phyloP scores from a whole-genome alignment of 2,888 invertebrate genomes.

The Ormyrus nitidulus region DNA sequence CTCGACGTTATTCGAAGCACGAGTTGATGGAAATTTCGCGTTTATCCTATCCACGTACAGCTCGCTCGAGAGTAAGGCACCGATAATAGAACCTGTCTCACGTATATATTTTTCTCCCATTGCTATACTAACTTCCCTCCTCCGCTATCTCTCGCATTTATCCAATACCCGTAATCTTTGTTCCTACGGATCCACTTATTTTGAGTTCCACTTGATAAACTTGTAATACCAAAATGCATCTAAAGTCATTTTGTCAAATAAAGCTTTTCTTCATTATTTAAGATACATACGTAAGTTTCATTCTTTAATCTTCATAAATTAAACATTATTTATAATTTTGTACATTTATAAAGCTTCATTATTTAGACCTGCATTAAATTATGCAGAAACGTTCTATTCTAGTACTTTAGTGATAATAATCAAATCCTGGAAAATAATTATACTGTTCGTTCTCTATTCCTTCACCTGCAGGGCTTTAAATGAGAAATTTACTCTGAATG shows the following conservation, averaged over 20 bases:
- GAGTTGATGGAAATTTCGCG: conserved; percentile 34
- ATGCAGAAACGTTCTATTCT: too few relatives aligned
- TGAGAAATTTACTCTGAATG: conserved; percentile 9
- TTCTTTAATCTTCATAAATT: too few relatives aligned
- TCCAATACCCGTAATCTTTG: background rate
- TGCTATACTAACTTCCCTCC: background rate
- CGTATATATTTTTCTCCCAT: conserved; percentile 7
- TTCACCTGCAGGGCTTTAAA: background rate
- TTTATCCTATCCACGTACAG: conserved; percentile 36
- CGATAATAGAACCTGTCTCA: conserved; percentile 20
- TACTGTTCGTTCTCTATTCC: background rate
- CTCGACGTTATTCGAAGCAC: conserved; percentile 19
- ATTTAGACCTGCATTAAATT: too few relatives aligned
- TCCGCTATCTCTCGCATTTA: background rate
- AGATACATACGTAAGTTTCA: too few relatives aligned
- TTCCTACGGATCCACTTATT: too few relatives aligned
- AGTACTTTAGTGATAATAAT: background rate
- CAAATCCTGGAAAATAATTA: conserved; percentile 12
- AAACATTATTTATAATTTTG: too few relatives aligned
- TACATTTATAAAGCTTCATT: too few relatives aligned
- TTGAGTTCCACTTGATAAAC: too few relatives aligned
- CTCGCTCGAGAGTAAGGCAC: conserved; percentile 11
- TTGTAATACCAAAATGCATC: too few relatives aligned
- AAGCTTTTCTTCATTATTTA: too few relatives aligned
- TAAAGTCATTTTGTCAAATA: too few relatives aligned